Percentiles rank a stretch among this genome's conserved stretches.
These are phyloP conservation scores for Crenichthys baileyi DNA, from an alignment of 2,797 vertebrate genomes.

Conservation along the genomic window DNA sequence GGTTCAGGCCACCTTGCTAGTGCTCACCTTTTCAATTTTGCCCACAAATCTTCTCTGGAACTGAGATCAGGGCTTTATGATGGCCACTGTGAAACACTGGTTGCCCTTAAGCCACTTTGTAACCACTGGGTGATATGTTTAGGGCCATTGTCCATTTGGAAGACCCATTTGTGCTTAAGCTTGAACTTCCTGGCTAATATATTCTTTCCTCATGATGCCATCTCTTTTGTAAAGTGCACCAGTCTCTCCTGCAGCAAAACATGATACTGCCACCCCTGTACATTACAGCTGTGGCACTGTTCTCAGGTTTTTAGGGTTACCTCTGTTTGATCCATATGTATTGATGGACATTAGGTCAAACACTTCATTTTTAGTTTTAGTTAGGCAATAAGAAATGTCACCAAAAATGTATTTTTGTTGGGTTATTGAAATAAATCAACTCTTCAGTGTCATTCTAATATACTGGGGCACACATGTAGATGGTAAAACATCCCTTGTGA, in stretches of 20 bases:
- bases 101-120: not conserved
- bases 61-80: not conserved
- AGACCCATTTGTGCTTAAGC: too few relatives aligned
- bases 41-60: too few relatives aligned
- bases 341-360: not conserved
- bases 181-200: not conserved
- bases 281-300: not conserved
- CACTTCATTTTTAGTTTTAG: not conserved
- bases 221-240: not conserved
- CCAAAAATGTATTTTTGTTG: not conserved
- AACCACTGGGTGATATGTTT: not conserved
- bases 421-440: not conserved
- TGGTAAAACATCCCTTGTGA: not conserved
- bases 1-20: not conserved
- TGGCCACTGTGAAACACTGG: not conserved
- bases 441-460: not conserved
- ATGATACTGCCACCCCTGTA: not conserved
- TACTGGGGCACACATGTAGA: not conserved
- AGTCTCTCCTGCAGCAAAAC: not conserved
- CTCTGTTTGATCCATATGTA: not conserved
- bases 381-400: not conserved
- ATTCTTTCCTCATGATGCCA: not conserved
- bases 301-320: not conserved
- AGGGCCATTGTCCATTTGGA: not conserved
- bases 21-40: not conserved